Conservation (phyloP, 2,888 invertebrate genomes). For the Rapana venosa region DNA sequence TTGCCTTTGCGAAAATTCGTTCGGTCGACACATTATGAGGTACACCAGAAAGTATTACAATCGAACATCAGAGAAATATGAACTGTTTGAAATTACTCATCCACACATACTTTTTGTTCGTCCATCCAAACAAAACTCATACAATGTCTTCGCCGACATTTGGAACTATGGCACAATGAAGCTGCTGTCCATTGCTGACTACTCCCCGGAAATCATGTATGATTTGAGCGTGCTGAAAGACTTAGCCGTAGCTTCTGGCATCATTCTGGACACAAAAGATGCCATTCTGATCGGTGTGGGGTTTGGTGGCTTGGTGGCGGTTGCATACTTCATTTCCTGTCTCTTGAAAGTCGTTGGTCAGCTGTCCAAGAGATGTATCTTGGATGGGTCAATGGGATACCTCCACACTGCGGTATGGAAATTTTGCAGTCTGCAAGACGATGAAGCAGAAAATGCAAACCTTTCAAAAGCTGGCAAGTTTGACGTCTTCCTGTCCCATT, state of each 20-base stretch:
- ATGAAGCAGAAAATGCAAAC: not conserved
- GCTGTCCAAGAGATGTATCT: not conserved
- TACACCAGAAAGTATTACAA: constrained; percentile 29
- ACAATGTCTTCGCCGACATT: not conserved
- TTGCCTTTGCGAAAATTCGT: constrained; percentile 35
- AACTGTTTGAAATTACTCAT: constrained; percentile 30
- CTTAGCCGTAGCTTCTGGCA: not conserved
- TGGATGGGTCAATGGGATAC: constrained; percentile 25
- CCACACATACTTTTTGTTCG: constrained; percentile 29
- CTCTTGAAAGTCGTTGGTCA: not conserved
- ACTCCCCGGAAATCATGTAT: not conserved
- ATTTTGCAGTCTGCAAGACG: not conserved
- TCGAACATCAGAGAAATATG: not conserved
- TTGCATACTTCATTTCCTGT: not conserved
- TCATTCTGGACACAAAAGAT: not conserved
- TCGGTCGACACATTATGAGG: constrained; percentile 15
- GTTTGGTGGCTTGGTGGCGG: not conserved
- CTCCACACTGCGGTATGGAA: not conserved
- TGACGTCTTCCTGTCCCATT: constrained; percentile 24
- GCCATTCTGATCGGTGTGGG: not conserved
- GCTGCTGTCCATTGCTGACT: not conserved
- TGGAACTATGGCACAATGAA: not conserved
- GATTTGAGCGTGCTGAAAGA: not conserved
- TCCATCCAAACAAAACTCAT: not conserved
- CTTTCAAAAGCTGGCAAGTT: not conserved